Evolutionary conservation across 1,140 invertebrate species (phyloP), one percentile per base, ranked within the genome.

Genomic region (Drosophila equinoxialis): DNA sequence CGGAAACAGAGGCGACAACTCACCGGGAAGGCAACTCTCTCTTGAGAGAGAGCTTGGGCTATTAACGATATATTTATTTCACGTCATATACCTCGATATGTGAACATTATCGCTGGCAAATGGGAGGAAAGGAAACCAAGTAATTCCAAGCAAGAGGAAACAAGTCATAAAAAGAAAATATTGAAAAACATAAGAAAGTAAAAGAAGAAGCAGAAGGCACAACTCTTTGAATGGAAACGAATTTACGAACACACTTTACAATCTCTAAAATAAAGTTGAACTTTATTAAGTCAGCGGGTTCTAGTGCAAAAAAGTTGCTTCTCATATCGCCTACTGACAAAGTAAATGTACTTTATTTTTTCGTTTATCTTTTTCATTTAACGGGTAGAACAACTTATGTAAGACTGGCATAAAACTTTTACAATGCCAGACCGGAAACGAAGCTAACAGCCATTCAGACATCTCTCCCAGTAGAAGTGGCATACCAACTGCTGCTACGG

Each of bases 341-440:
- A 51, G 57, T 17, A 14, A 59, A 59, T 37, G 57, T 20, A 59
- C 33, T 37, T 59, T 59, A 20, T 45, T 51, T 20, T 48, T 48
- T 17, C 14, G 45, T 39, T 39, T 39, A 39, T 39, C 37, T 39
- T 75, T 76, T 58, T 20, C 72, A 69, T 59, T 76, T 58, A 69
- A 75, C 45, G 45, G 45, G 68, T 59, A 39, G 39, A 72, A 51
- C 55, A 76, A 77, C 66, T 76, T 76, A 59, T 76, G 73, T 76
- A 69, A 73, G 84, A 81, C 60, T 77, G 65, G 71, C 80, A 73
- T 77, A 71, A 81, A 85, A 86, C 78, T 85, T 81, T 78, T 78
- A 81, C 70, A 68, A 72, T 73, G 68, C 26, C 73, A 81, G 74
- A 75, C 65, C 66, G 61, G 71, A 79, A 63, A 62, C 42, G 20